Evolutionary conservation across 2,113 vertebrate genomes (phyloP).

Genomic region (Pontoporia blainvillei): DNA sequence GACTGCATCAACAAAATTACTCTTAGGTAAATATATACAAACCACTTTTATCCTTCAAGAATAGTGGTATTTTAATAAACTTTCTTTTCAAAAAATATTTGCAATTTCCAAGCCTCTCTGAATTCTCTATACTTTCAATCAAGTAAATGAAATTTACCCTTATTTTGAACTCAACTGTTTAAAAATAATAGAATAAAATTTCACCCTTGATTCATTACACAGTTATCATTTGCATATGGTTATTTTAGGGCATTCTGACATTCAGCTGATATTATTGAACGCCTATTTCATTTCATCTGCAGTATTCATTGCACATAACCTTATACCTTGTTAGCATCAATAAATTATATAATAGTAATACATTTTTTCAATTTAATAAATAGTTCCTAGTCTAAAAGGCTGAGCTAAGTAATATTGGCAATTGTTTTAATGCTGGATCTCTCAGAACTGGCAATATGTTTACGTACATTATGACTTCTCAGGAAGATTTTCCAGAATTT

Average conservation of each 20-base stretch:
- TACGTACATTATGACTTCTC: neutral
- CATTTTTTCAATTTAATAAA: neutral
- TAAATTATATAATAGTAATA: neutral
- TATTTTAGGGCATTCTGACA: conserved; percentile 1
- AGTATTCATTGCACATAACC: neutral
- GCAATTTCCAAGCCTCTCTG: neutral
- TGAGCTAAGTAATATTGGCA: neutral
- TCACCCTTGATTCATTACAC: neutral
- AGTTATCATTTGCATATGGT: conserved; percentile 3
- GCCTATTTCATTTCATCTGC: neutral
- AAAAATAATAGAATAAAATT: conserved; percentile 13
- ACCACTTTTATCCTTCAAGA: neutral
- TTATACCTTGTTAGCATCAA: neutral
- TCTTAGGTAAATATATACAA: conserved; percentile 47
- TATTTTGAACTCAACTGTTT: conserved; percentile 13
- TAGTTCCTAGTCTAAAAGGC: neutral
- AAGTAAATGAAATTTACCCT: conserved; percentile 7
- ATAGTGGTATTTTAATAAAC: neutral
- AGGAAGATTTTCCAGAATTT: neutral
- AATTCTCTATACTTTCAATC: neutral
- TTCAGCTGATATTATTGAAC: conserved; percentile 12
- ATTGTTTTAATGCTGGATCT: neutral
- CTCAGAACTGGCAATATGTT: neutral
- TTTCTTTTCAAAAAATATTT: conserved; percentile 15
- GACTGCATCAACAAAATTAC: conserved; percentile 43